Evolutionary conservation across 2,113 vertebrate species (phyloP).

Genomic region (Origma solitaria): DNA sequence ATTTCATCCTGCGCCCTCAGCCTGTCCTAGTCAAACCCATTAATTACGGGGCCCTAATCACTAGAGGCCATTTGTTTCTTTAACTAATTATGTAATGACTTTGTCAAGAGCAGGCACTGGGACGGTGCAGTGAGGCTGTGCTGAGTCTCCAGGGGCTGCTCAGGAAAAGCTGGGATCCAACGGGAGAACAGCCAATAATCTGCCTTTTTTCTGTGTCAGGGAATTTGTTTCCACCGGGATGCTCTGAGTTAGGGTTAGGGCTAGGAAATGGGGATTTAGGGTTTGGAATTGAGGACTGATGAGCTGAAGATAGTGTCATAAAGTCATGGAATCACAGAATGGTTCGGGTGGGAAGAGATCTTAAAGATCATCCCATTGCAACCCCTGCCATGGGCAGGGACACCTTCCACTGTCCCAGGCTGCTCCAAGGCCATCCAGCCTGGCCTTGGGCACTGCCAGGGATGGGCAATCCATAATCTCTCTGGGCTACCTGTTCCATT

Average conservation of each 20-base stretch:
- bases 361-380: not conserved
- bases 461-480: not conserved
- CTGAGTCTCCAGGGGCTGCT: not conserved
- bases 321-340: not conserved
- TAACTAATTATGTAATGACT: not conserved
- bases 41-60: conserved; percentile 1
- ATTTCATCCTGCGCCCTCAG: conserved; percentile 46
- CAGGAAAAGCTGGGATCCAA: not conserved
- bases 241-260: not conserved
- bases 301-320: not conserved
- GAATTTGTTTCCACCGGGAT: not conserved
- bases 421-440: not conserved
- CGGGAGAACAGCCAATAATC: not conserved
- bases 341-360: not conserved
- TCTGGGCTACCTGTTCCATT: not conserved
- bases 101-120: not conserved
- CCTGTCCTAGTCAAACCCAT: not conserved
- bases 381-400: not conserved
- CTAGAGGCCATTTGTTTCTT: not conserved
- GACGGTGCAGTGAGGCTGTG: not conserved
- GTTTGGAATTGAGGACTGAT: not conserved
- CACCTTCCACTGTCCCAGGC: not conserved
- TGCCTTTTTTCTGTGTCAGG: not conserved
- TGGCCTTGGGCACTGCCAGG: not conserved
- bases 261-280: not conserved